phyloP scores from a whole-genome alignment of 2,113 vertebrate species.

The Pholis gunnellus region DNA sequence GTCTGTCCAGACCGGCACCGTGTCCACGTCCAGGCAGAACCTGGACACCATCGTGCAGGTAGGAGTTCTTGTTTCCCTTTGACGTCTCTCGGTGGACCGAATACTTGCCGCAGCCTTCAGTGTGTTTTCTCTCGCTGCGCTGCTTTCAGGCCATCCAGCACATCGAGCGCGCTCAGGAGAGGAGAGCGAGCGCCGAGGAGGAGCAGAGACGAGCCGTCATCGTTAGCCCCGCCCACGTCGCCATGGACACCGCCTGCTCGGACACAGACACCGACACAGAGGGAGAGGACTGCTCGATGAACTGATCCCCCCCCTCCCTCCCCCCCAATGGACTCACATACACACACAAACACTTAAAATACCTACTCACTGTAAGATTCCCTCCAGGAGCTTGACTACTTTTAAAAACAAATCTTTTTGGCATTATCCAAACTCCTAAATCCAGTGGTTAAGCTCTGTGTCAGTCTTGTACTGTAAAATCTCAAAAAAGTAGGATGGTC shows the following conservation, averaged over 20 bases:
- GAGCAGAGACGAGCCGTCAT: conserved; percentile 94
- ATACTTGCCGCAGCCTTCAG: background rate
- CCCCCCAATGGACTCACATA: conserved; percentile 26
- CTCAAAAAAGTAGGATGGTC: conserved; percentile 51
- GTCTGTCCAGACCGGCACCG: conserved; percentile 91
- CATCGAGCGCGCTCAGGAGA: conserved; percentile 96
- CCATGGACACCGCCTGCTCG: conserved; percentile 88
- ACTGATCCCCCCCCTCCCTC: conserved; percentile 80
- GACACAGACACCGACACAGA: conserved; percentile 96
- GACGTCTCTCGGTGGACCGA: background rate
- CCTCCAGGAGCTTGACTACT: conserved; percentile 77
- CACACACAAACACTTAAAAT: conserved; percentile 57
- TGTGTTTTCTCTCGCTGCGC: background rate
- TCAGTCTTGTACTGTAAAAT: conserved; percentile 68
- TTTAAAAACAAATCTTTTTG: conserved; percentile 51
- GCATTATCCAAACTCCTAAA: conserved; percentile 71
- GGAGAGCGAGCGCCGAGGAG: conserved; percentile 89
- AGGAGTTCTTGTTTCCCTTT: background rate
- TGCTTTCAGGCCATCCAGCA: conserved; percentile 94
- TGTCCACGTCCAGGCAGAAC: conserved; percentile 98
- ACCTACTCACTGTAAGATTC: conserved; percentile 78
- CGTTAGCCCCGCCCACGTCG: conserved; percentile 86
- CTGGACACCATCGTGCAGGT: conserved; percentile 99
- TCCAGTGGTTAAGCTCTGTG: conserved; percentile 77
- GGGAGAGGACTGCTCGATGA: conserved; percentile 90